Base-by-base conservation (phyloP, 2,113 vertebrate species). In the Sula dactylatra region DNA sequence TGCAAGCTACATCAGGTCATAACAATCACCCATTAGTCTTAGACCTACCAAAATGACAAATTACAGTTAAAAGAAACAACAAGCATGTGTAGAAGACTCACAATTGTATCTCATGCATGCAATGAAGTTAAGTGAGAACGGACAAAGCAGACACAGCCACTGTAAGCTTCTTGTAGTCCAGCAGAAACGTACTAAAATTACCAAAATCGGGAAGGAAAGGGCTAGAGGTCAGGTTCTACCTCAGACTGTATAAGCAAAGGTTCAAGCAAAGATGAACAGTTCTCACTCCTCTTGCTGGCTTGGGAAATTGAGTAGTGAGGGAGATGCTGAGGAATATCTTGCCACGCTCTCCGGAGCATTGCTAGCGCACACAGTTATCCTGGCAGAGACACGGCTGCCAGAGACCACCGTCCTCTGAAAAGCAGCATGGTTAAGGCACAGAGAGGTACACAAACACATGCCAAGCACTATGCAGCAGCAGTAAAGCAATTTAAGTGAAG, bases 331-430 rank as follows among this genome's bases (percentile, higher is more conserved):
- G 58, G 27, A 66, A 5, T 38, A 32, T 29, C 59, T 62, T 11
- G 14, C 40, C 24, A 10, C 1, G 0, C 26, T 56, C 54, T 61
- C 16, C 0, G 1, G 29, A 71, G 29, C 0, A 1, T 7, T 54
- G 44, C 32, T 27, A 38, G 22, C 8, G 1, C 18, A 36, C 12
- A 8, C 9, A 13, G 77, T 16, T 40, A 54, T 6, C 22, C 64
- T 40, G 50, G 62, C 38, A 34, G 24, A 69, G 31, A 27, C 18
- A 2, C 36, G 45, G 32, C 56, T 78, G 59, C 20, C 42, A 71
- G 42, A 67, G 31, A 36, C n/a, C 69, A n/a, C 62, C 34, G 6
- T 7, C 20, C 65, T 64, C 56, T 24, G 54, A n/a, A 24, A 64
- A 40, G 29, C 34, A 20, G 56, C 0, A 0, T 29, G 70, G 38